Base-by-base conservation (phyloP, 2,797 vertebrate genomes). In the Tenualosa ilisha region DNA sequence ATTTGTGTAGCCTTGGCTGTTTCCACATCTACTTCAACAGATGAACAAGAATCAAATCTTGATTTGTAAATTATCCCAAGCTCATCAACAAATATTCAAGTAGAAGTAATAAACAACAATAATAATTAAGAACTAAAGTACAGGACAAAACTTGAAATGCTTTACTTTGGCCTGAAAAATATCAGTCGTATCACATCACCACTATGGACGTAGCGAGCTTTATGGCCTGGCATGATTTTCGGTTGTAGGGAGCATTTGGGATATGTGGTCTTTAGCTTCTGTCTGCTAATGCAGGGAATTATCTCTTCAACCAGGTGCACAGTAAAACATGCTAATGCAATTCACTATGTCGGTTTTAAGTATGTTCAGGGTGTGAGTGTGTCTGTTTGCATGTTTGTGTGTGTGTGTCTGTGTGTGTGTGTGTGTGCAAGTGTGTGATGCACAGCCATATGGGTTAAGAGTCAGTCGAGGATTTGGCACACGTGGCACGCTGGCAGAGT, bases 371-470 rank as follows among this genome's bases (percentile, higher is more conserved):
- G 82, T 26, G 72, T 46, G 63, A 46, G n/a, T 13, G 65, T 53
- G 17, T 86, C 63, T 63, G 53, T 83, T 22, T 20, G n/a, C 20
- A 54, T 81, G 85, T 24, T 63, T 53, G 65, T 63, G 49, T 75
- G 49, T 40, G 68, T 79, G 9, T 83, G 82, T 37, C n/a, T 83
- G 85, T 83, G 20, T 56, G 63, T 82, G 86, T 56, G 63, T 56
- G 85, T n/a, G 50, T 83, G 86, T 87, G 22, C 75, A 40, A 83
- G 83, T 68, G 84, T 17, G 37, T 81, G 43, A 84, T 85, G 63
- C 86, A 85, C 56, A 82, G 81, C 61, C 83, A 88, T 87, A 87
- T 85, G 89, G 90, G 88, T 91, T 87, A 91, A 88, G 87, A 92
- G 89, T 89, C 90, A 87, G 84, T 81, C 15, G 56, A 87, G 86